Evolutionary conservation across 35 echinoderm and acorn worm genomes (phyloP).

Genomic region (Diadema setosum): DNA sequence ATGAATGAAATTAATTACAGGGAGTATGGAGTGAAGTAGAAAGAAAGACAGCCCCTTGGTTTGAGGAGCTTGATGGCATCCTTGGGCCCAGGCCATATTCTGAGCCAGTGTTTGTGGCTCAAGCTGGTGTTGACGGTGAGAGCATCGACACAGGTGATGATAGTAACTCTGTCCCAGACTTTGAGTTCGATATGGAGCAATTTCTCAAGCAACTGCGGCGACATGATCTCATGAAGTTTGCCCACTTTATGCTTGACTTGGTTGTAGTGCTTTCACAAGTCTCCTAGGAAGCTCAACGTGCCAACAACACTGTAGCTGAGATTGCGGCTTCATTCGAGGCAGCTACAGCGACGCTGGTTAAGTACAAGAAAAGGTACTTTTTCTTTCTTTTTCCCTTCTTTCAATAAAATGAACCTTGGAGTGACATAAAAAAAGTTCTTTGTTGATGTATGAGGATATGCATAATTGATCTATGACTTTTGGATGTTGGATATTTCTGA

Average conservation of each 20-base stretch:
- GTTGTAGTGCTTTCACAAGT: conserved; percentile 17
- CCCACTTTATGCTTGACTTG: conserved; percentile 34
- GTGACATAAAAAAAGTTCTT: too few species aligned
- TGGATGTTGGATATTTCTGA: too few species aligned
- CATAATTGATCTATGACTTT: too few species aligned
- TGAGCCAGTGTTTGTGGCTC: neutral
- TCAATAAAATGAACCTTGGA: too few species aligned
- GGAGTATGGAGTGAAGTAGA: neutral
- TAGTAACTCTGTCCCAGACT: too few species aligned
- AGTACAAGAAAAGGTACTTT: conserved; percentile 44
- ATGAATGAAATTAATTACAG: too few species aligned
- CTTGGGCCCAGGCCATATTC: neutral
- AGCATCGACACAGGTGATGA: too few species aligned
- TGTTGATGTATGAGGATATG: too few species aligned
- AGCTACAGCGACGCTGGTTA: neutral
- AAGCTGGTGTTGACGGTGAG: neutral
- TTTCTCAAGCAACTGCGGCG: neutral
- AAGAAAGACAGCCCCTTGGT: neutral
- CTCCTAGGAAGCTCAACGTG: conserved; percentile 2
- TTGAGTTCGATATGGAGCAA: too few species aligned
- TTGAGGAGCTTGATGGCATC: neutral
- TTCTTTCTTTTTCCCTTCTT: too few species aligned
- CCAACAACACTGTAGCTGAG: conserved; percentile 28
- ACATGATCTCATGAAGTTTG: conserved; percentile 34
- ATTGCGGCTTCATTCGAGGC: conserved; percentile 41